Conservation (phyloP, 2,797 vertebrate genomes). For the Botia almorhae region DNA sequence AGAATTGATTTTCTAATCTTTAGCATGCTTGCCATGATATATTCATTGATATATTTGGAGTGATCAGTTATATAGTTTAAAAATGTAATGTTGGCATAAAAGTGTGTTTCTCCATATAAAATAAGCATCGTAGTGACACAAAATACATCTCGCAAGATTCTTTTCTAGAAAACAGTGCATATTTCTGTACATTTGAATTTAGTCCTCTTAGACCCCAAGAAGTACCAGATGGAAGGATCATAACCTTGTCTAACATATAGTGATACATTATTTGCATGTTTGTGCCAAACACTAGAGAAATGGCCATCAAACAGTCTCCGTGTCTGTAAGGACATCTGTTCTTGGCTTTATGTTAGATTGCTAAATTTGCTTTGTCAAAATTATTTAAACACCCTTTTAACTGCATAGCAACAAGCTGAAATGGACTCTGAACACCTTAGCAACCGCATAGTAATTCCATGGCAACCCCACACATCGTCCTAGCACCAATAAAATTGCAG, state of each 20-base stretch:
- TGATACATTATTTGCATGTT: conserved; percentile 14
- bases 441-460: neutral
- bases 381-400: neutral
- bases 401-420: neutral
- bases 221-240: conserved; percentile 28
- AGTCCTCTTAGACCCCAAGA: conserved; percentile 64
- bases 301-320: conserved; percentile 27
- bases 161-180: conserved; percentile 58
- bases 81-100: conserved; percentile 24
- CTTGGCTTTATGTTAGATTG: neutral
- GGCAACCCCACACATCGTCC: neutral
- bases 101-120: conserved; percentile 45
- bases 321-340: neutral
- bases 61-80: conserved; percentile 4
- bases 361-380: neutral
- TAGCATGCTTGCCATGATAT: neutral
- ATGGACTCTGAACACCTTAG: neutral
- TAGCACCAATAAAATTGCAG: neutral
- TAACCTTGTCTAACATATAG: conserved; percentile 26
- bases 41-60: neutral
- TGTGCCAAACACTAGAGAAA: conserved; percentile 12
- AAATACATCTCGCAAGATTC: conserved; percentile 48
- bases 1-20: neutral
- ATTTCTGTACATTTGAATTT: conserved; percentile 72
- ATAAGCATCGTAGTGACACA: conserved; percentile 33